phyloP scores from a whole-genome alignment of 2,797 vertebrate species.

The Danio choprae region DNA sequence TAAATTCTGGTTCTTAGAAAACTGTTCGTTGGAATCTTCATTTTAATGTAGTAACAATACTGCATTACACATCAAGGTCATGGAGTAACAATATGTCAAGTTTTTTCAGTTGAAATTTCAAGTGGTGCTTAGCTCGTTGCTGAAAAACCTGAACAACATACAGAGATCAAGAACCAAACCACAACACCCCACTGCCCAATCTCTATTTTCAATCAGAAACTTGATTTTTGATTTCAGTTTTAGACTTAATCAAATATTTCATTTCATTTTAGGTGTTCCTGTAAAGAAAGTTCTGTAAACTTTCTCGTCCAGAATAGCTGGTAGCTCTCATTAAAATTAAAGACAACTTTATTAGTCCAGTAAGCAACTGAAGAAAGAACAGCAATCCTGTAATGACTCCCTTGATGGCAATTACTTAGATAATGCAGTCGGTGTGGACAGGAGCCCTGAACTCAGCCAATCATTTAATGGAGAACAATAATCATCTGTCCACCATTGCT shows the following conservation, averaged over 20 bases:
- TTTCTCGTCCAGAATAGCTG: neutral
- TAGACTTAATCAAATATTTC: too few relatives aligned
- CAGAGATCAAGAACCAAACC: too few relatives aligned
- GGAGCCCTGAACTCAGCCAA: slow-evolving; percentile 64
- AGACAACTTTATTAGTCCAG: slow-evolving; percentile 19
- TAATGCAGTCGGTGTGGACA: slow-evolving; percentile 64
- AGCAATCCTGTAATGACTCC: slow-evolving; percentile 62
- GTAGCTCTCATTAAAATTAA: slow-evolving; percentile 12
- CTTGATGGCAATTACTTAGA: slow-evolving; percentile 60
- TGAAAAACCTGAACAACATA: neutral
- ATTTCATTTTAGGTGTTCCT: neutral
- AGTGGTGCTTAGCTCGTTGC: neutral
- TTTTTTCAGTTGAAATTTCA: neutral
- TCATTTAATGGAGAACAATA: slow-evolving; percentile 70
- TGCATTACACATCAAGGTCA: neutral
- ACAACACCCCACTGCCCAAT: too few relatives aligned
- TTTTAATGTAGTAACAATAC: too few relatives aligned
- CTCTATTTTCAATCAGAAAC: too few relatives aligned
- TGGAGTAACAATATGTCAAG: neutral
- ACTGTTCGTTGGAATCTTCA: too few relatives aligned
- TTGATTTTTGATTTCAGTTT: neutral
- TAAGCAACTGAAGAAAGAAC: slow-evolving; percentile 36
- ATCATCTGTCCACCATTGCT: slow-evolving; percentile 48
- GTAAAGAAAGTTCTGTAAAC: neutral
- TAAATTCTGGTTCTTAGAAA: too few relatives aligned